phyloP scores from a whole-genome alignment of 2,888 invertebrate species.

The Dione vanillae region DNA sequence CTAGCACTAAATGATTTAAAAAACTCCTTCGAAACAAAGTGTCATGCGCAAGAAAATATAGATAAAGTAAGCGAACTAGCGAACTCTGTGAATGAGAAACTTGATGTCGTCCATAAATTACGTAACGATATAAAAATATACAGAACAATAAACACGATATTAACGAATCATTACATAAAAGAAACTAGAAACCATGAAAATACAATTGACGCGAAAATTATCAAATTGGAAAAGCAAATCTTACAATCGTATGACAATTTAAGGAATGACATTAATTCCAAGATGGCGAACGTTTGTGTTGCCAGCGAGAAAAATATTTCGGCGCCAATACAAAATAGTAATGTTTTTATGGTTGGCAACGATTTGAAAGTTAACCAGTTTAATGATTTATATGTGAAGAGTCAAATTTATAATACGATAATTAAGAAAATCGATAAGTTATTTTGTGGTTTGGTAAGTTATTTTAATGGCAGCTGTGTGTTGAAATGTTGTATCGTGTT shows the following conservation, averaged over 20 bases:
- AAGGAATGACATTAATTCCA: conserved; percentile 59
- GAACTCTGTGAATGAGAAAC: conserved; percentile 73
- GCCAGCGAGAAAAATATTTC: conserved; percentile 59
- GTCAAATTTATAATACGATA: conserved; percentile 74
- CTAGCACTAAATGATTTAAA: conserved; percentile 69
- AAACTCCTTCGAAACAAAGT: conserved; percentile 61
- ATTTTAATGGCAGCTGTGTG: neutral
- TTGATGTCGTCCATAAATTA: conserved; percentile 73
- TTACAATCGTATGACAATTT: conserved; percentile 69
- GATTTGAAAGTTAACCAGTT: conserved; percentile 65
- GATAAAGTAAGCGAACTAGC: conserved; percentile 68
- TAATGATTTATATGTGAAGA: conserved; percentile 65
- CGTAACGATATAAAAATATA: conserved; percentile 79
- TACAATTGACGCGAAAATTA: conserved; percentile 66
- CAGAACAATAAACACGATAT: conserved; percentile 74
- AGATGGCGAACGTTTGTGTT: conserved; percentile 61
- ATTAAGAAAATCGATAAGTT: conserved; percentile 77
- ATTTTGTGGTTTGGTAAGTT: conserved; percentile 77
- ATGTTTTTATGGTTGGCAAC: conserved; percentile 69
- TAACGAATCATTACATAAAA: conserved; percentile 78
- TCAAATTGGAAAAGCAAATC: conserved; percentile 69
- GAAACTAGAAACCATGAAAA: conserved; percentile 72
- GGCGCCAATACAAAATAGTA: conserved; percentile 68
- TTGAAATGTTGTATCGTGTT: neutral
- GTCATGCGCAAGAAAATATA: conserved; percentile 56